A percentile compares a stretch with the other conserved stretches of the same genome.
These are phyloP conservation scores for Drosophila crucigera DNA, from an alignment of 2,888 invertebrate genomes.

Conservation along the genomic window DNA sequence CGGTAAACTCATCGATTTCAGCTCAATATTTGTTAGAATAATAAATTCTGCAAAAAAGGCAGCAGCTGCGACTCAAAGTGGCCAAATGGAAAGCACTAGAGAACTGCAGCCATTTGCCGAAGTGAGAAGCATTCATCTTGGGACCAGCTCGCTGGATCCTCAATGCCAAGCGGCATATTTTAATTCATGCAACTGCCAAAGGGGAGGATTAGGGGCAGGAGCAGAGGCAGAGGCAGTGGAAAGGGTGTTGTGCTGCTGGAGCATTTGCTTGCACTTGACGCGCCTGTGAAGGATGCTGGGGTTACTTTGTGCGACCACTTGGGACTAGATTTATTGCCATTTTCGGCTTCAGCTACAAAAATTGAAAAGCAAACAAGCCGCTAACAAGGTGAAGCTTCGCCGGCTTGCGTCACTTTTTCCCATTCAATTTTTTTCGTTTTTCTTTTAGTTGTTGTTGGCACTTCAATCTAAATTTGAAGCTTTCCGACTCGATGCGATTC, in stretches of 20 bases:
- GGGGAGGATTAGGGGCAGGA: background rate
- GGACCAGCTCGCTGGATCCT: constrained; percentile 12
- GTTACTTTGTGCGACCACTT: constrained; percentile 55
- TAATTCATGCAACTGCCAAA: constrained; percentile 51
- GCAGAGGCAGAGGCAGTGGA: background rate
- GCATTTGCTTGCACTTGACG: constrained; percentile 41
- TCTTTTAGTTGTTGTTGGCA: constrained; percentile 25
- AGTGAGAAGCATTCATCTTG: constrained; percentile 26
- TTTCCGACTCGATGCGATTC: constrained; percentile 35
- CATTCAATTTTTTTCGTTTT: background rate
- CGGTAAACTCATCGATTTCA: background rate
- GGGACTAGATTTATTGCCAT: constrained; percentile 77
- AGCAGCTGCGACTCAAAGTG: constrained; percentile 40
- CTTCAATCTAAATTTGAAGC: constrained; percentile 79
- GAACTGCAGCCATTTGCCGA: constrained; percentile 3
- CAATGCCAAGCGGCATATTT: constrained; percentile 47
- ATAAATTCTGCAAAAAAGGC: background rate
- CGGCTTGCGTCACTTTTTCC: constrained; percentile 58
- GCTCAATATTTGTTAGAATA: background rate
- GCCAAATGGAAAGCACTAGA: constrained; percentile 24
- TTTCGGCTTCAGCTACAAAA: constrained; percentile 73
- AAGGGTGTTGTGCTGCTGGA: constrained; percentile 1
- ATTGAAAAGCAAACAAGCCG: constrained; percentile 80
- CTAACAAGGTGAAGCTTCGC: constrained; percentile 74
- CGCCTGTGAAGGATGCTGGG: constrained; percentile 43